phyloP scores from a whole-genome alignment of 2,888 invertebrate species.

The Chironomus tentans region DNA sequence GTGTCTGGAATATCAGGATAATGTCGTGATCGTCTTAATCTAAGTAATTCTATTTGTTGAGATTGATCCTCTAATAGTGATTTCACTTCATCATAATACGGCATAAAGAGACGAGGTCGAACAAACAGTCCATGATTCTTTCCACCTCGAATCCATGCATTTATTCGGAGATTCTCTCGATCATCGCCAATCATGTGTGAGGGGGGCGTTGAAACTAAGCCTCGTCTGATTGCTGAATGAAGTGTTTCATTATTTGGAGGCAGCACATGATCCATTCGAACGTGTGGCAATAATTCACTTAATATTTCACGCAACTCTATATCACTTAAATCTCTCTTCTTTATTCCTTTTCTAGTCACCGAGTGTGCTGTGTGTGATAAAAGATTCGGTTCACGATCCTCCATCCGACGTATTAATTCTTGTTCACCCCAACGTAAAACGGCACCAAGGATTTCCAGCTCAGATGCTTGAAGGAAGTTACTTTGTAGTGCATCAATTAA shows the following conservation, averaged over 20 bases:
- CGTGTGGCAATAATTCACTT: slow-evolving; percentile 71
- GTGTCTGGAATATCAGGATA: slow-evolving; percentile 85
- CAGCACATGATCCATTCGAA: slow-evolving; percentile 82
- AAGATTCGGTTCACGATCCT: slow-evolving; percentile 82
- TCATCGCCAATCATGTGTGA: slow-evolving; percentile 75
- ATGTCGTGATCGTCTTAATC: slow-evolving; percentile 61
- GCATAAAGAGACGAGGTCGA: slow-evolving; percentile 84
- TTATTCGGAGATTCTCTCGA: slow-evolving; percentile 53
- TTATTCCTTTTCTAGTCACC: slow-evolving; percentile 74
- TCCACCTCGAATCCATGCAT: slow-evolving; percentile 72
- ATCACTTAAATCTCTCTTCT: slow-evolving; percentile 73
- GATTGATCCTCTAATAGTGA: slow-evolving; percentile 65
- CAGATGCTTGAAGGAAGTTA: slow-evolving; percentile 74
- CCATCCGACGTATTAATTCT: slow-evolving; percentile 70
- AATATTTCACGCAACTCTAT: slow-evolving; percentile 76
- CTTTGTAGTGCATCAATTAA: slow-evolving; percentile 65
- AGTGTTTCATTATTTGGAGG: slow-evolving; percentile 74
- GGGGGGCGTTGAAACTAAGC: slow-evolving; percentile 71
- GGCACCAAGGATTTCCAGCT: slow-evolving; percentile 78
- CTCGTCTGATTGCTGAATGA: slow-evolving; percentile 56
- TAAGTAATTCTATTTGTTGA: slow-evolving; percentile 63
- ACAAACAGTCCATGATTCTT: slow-evolving; percentile 63
- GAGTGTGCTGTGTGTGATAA: slow-evolving; percentile 89
- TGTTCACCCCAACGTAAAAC: slow-evolving; percentile 86
- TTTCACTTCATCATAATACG: slow-evolving; percentile 91